phyloP scores from a whole-genome alignment of 2,113 vertebrate genomes.

The Xiphorhynchus elegans region DNA sequence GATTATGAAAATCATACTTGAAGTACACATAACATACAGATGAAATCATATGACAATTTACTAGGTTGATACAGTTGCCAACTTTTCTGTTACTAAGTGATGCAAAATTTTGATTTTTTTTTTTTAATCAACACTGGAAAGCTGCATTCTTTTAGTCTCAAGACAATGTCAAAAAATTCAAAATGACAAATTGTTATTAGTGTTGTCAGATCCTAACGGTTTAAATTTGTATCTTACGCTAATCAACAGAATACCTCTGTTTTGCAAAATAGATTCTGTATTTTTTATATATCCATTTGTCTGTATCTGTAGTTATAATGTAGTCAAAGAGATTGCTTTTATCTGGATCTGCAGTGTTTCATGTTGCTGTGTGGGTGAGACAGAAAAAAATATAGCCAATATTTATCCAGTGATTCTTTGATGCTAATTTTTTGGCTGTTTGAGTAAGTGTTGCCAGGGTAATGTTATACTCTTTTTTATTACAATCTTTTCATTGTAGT shows the following conservation, averaged over 20 bases:
- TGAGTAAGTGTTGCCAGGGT: slow-evolving; percentile 27
- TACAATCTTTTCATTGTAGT: neutral
- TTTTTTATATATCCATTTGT: neutral
- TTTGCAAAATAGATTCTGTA: neutral
- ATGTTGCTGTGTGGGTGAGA: neutral
- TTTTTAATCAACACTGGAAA: neutral
- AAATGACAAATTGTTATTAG: neutral
- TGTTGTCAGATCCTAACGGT: neutral
- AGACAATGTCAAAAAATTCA: neutral
- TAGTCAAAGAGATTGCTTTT: neutral
- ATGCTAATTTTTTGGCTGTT: neutral
- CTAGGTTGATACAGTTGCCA: neutral
- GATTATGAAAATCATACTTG: neutral
- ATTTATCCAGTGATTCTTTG: neutral
- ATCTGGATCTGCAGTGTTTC: neutral
- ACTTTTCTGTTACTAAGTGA: neutral
- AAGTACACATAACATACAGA: neutral
- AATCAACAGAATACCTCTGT: neutral
- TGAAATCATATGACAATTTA: neutral
- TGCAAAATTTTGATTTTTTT: neutral
- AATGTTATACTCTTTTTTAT: neutral
- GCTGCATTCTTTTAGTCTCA: neutral
- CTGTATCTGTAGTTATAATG: neutral
- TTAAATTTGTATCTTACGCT: neutral
- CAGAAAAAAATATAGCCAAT: neutral